Evolutionary conservation across 2,113 vertebrate species (phyloP).

Genomic region (Anhinga anhinga): DNA sequence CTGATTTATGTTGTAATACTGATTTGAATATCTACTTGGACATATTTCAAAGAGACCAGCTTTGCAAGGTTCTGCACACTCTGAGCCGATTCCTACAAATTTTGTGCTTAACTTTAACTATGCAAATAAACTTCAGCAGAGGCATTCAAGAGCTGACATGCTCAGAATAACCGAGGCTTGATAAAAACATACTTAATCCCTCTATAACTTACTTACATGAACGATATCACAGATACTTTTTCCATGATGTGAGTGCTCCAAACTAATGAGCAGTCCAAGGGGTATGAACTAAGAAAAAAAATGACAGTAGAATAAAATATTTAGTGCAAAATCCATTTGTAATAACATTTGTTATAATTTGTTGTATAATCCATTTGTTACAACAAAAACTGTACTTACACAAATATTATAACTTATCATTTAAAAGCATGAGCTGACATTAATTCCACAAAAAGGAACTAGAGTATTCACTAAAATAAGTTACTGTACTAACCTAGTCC

Average conservation of each 20-base stretch:
- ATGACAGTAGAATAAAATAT: neutral
- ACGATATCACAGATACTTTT: neutral
- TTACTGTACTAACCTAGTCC: neutral
- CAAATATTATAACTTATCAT: neutral
- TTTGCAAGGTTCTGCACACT: neutral
- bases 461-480: neutral
- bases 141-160: neutral
- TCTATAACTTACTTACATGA: neutral
- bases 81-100: neutral
- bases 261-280: neutral
- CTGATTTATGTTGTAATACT: neutral
- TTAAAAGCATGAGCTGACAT: neutral
- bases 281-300: neutral
- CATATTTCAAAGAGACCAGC: neutral
- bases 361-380: neutral
- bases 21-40: constrained; percentile 15
- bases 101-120: neutral
- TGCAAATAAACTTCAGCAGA: neutral
- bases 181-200: neutral
- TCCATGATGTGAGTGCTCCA: neutral
- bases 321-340: neutral
- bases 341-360: neutral
- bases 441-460: neutral
- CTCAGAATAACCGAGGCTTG: neutral
- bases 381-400: neutral